Conservation (phyloP, 1,140 invertebrate genomes). For the Oscheius sp. region DNA sequence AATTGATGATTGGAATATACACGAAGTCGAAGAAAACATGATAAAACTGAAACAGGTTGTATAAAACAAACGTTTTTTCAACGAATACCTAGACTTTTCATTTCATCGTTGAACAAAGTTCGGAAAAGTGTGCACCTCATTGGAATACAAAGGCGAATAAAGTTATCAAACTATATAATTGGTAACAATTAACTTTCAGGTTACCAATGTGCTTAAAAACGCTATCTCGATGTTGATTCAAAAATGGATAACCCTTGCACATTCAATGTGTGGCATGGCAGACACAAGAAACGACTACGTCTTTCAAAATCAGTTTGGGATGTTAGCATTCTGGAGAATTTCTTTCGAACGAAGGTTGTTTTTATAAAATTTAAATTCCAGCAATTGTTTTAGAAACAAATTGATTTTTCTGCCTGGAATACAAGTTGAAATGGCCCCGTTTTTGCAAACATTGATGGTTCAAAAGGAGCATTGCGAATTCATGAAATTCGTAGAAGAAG, state of each 20-base stretch:
- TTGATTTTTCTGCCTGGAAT: slow-evolving; percentile 30
- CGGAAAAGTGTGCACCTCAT: not conserved
- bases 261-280: not conserved
- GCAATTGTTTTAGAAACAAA: slow-evolving; percentile 28
- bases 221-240: not conserved
- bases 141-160: not conserved
- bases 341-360: slow-evolving; percentile 15
- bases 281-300: not conserved
- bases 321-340: slow-evolving; percentile 15
- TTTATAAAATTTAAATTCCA: not conserved
- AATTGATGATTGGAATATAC: not conserved
- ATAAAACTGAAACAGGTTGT: not conserved
- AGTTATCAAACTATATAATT: not conserved
- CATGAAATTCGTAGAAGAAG: not conserved
- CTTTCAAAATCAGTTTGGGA: not conserved
- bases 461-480: not conserved
- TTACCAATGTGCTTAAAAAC: not conserved
- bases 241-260: not conserved
- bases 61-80: not conserved
- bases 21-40: not conserved
- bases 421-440: slow-evolving; percentile 23
- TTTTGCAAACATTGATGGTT: slow-evolving; percentile 15
- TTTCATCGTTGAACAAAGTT: not conserved
- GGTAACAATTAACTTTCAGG: not conserved
- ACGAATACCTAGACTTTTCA: not conserved